Conservation (phyloP, 1,140 invertebrate species). For the Apis florea region DNA sequence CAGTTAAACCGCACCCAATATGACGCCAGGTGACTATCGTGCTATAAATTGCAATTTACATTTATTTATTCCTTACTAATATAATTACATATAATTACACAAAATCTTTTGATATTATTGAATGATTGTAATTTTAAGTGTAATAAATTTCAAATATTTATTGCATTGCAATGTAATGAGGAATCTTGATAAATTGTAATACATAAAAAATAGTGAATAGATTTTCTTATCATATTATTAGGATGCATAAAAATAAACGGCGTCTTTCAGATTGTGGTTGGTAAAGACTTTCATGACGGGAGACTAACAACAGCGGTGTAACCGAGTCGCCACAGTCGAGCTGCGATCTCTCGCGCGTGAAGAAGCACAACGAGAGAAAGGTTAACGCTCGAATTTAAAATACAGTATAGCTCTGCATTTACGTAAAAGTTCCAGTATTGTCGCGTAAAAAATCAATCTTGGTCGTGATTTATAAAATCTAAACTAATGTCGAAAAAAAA, state of each 20-base stretch:
- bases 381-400: constrained; percentile 61
- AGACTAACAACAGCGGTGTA: constrained; percentile 39
- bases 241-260: neutral
- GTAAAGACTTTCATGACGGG: neutral
- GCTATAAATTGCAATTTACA: neutral
- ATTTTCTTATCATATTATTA: neutral
- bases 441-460: neutral
- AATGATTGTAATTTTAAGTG: neutral
- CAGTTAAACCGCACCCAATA: constrained; percentile 58
- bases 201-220: neutral
- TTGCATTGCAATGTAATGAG: neutral
- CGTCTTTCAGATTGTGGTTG: neutral
- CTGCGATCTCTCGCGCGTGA: constrained; percentile 52
- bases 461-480: neutral
- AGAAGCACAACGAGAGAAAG: constrained; percentile 35
- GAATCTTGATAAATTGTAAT: neutral
- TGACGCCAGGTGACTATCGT: constrained; percentile 47
- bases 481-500: too few species aligned
- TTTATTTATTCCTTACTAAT: neutral
- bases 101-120: neutral
- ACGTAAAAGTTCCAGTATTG: neutral
- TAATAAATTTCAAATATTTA: neutral
- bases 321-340: constrained; percentile 36
- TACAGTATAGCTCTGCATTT: constrained; percentile 1
- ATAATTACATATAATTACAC: neutral